Base-by-base conservation (phyloP, 2,888 invertebrate genomes). In the Scaptomyza caliginosa region DNA sequence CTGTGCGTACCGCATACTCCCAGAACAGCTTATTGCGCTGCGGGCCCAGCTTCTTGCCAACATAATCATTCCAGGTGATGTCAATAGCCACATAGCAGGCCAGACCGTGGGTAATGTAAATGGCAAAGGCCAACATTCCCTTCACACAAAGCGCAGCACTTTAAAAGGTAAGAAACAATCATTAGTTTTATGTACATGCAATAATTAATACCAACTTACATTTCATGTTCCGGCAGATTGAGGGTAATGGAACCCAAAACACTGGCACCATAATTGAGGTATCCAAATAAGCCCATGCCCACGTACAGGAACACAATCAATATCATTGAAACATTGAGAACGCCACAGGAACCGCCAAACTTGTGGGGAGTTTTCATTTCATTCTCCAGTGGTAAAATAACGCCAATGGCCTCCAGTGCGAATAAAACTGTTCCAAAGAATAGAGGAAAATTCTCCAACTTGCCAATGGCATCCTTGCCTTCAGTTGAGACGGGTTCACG, bases 381-480 rank as follows among this genome's bases (percentile, higher is more conserved):
- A 90, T 98, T 98, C 91, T 98, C 98, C 77, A 99, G 90, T 0
- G 99, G 84, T 45, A 85, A 50, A n/a, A 96, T 96, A 91, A 96
- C 96, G 50, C 96, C 96, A 76, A 99, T 98, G 52, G 98, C 98
- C 93, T 99, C 99, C 82, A 99, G 94, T 0, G 99, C 97, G 90
- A 98, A 99, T 46, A 99, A 93, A 0, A 98, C 98, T 0, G 98
- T 99, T 36, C 99, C 98, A 90, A 99, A 98, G 92, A 97, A 99
- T 1, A 99, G 93, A 0, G 99, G 99, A 86, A 97, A 95, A 54
- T 94, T 93, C 28, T 92, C 91, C 2, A 95, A 88, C 7, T 93
- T 92, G 0, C 95, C 96, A 48, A 95, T 93, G 0, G 94, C 92
- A 3, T 92, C 92, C 63, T 94, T 93, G 38, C 93, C 93, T 17